Evolutionary conservation across 2,113 vertebrate genomes (phyloP).

Genomic region (Lepidothrix coronata): DNA sequence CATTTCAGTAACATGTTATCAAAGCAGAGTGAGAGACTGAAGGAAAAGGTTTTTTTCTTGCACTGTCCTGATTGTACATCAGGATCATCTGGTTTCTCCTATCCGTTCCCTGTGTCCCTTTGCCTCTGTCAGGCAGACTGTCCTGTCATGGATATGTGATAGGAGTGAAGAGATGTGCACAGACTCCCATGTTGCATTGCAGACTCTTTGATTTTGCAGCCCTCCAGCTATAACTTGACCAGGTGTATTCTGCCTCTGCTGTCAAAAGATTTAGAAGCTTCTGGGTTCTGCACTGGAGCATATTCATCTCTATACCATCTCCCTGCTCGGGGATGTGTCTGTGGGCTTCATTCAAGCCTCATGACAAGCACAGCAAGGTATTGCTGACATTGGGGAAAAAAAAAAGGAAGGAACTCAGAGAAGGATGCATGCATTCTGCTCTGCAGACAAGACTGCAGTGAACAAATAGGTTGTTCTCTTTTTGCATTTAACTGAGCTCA

Average conservation of each 20-base stretch:
- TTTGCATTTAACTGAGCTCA: not conserved
- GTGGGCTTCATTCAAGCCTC: not conserved
- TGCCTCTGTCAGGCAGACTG: not conserved
- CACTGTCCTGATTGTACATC: not conserved
- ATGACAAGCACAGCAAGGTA: not conserved
- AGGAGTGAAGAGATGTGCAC: not conserved
- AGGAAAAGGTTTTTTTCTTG: not conserved
- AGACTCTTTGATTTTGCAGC: not conserved
- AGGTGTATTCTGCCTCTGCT: not conserved
- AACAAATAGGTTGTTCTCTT: not conserved
- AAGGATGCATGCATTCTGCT: not conserved
- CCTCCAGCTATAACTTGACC: not conserved
- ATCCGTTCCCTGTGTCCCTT: not conserved
- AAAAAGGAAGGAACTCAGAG: not conserved
- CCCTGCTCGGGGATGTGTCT: not conserved
- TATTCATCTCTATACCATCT: not conserved
- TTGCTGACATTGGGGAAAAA: not conserved
- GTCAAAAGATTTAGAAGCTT: not conserved
- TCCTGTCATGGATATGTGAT: not conserved
- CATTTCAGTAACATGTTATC: not conserved
- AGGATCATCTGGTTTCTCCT: not conserved
- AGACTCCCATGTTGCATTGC: not conserved
- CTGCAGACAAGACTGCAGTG: not conserved
- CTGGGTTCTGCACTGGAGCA: not conserved
- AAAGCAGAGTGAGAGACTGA: not conserved